These are phyloP conservation scores for Sesia apiformis DNA, from an alignment of 2,888 invertebrate genomes.

Conservation along the genomic window DNA sequence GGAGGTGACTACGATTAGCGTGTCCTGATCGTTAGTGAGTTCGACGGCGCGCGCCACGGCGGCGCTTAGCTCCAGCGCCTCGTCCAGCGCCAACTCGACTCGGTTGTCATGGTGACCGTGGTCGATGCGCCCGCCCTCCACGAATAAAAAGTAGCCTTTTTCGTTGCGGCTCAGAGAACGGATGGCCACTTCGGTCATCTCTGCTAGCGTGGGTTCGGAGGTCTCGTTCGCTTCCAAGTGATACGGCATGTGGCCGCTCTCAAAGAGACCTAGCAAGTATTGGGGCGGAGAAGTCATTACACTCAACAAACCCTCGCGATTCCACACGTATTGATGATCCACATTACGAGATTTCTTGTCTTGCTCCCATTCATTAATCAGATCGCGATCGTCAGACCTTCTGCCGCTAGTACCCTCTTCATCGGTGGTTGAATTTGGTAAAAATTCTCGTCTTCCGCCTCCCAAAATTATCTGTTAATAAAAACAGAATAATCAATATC, in stretches of 20 bases:
- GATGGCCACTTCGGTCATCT: constrained; percentile 77
- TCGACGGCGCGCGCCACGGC: constrained; percentile 69
- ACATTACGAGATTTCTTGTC: constrained; percentile 47
- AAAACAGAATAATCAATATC: too few relatives aligned
- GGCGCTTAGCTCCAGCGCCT: constrained; percentile 78
- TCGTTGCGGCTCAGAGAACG: constrained; percentile 76
- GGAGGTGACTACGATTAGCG: constrained; percentile 81
- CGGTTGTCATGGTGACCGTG: constrained; percentile 78
- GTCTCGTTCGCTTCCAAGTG: constrained; percentile 76
- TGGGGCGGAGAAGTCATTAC: constrained; percentile 65
- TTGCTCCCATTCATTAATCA: constrained; percentile 79
- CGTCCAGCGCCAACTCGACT: constrained; percentile 77
- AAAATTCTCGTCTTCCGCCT: constrained; percentile 80
- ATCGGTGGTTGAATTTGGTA: constrained; percentile 70
- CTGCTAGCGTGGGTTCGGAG: constrained; percentile 60
- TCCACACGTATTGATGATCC: constrained; percentile 71
- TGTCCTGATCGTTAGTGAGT: constrained; percentile 72
- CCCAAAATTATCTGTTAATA: constrained; percentile 77
- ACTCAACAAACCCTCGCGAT: constrained; percentile 69
- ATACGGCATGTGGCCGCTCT: constrained; percentile 77
- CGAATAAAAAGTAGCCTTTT: constrained; percentile 85
- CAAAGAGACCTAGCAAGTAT: constrained; percentile 78
- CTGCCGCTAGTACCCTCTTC: constrained; percentile 59
- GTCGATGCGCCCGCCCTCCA: constrained; percentile 81
- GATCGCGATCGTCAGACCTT: constrained; percentile 75